Evolutionary conservation across 2,888 invertebrate species (phyloP).

Genomic region (Caenorhabditis sp.): DNA sequence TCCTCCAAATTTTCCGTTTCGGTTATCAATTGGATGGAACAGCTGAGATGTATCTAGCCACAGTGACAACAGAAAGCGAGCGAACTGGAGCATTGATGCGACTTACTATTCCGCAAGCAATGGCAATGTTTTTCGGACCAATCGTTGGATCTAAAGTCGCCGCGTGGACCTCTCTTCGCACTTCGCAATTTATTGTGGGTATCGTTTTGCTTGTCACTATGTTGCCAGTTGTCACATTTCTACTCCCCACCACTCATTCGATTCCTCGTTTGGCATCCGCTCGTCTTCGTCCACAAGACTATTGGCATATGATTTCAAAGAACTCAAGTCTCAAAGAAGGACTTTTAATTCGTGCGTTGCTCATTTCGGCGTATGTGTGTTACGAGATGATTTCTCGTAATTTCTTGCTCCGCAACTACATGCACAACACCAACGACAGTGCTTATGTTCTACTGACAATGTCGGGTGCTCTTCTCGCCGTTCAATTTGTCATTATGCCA

Average conservation of each 20-base stretch:
- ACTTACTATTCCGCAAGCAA: conserved; percentile 66
- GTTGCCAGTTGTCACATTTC: conserved; percentile 62
- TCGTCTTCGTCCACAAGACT: conserved; percentile 68
- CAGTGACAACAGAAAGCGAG: conserved; percentile 69
- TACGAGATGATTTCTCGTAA: conserved; percentile 70
- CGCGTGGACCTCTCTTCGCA: conserved; percentile 64
- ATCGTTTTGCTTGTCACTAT: conserved; percentile 56
- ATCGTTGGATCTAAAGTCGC: conserved; percentile 67
- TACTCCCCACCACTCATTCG: conserved; percentile 69
- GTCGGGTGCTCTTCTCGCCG: conserved; percentile 63
- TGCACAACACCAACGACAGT: conserved; percentile 67
- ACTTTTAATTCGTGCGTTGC: conserved; percentile 61
- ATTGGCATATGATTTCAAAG: conserved; percentile 66
- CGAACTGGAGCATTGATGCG: conserved; percentile 67
- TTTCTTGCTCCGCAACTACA: conserved; percentile 68
- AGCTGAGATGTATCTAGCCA: conserved; percentile 71
- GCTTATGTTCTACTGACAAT: conserved; percentile 68
- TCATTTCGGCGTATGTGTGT: conserved; percentile 68
- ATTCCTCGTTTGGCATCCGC: conserved; percentile 68
- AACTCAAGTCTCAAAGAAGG: conserved; percentile 62
- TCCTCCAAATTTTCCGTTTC: conserved; percentile 66
- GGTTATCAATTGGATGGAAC: conserved; percentile 70
- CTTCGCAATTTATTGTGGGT: conserved; percentile 62
- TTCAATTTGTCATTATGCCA: conserved; percentile 68
- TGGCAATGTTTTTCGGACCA: conserved; percentile 65